Evolutionary conservation across 92 coral and sea anemone species (phyloP).

Genomic region (Montipora capitata): DNA sequence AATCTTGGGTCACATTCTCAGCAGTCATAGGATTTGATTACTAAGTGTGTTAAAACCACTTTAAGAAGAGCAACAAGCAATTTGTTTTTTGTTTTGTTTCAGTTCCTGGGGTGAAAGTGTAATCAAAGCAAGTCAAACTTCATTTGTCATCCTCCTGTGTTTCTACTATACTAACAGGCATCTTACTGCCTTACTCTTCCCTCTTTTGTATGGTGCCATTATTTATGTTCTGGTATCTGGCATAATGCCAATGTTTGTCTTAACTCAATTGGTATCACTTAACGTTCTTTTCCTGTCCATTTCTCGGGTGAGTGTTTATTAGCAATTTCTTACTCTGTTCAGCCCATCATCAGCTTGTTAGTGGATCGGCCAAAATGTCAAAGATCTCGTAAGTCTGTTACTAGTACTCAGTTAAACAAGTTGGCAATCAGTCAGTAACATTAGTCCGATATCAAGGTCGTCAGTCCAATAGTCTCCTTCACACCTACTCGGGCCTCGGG

Average conservation of each 20-base stretch:
- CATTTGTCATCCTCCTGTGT: conserved; percentile 74
- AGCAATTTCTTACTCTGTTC: background rate
- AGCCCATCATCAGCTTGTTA: background rate
- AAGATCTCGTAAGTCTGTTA: no score
- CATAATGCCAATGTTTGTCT: conserved; percentile 50
- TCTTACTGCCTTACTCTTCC: conserved; percentile 74
- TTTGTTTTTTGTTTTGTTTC: conserved; percentile 11
- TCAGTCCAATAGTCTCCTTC: no score
- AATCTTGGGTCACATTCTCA: no score
- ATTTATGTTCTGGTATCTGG: conserved; percentile 82
- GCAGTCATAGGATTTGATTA: no score
- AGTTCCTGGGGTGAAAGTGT: conserved; percentile 95
- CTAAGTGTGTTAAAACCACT: no score
- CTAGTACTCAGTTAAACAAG: no score
- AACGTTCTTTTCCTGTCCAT: conserved; percentile 81
- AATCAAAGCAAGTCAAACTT: conserved; percentile 84
- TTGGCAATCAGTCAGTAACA: no score
- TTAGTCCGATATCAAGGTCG: no score
- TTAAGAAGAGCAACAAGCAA: background rate
- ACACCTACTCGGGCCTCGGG: no score
- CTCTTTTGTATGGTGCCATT: conserved; percentile 69
- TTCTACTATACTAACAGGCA: conserved; percentile 79
- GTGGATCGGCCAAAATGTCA: no score
- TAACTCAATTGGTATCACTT: conserved; percentile 75
- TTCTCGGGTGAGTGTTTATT: conserved; percentile 76